A percentile compares a stretch with the other conserved stretches of the same genome.
Evolutionary conservation across 1,140 invertebrate species (phyloP).

Genomic region (Harlomillsia oculata): DNA sequence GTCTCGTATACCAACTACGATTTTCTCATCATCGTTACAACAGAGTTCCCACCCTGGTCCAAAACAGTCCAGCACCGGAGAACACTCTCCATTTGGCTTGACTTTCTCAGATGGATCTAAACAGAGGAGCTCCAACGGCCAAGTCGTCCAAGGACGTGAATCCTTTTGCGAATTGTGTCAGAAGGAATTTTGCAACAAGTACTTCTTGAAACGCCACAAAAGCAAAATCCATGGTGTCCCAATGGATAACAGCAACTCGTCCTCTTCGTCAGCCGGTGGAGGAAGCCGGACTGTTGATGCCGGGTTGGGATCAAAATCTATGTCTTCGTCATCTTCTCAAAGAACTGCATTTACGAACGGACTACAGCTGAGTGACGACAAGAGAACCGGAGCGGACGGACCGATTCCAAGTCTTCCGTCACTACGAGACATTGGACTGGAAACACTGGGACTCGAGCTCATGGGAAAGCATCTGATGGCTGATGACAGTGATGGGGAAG

Average conservation of each 20-base stretch:
- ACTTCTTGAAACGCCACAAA: slow-evolving; percentile 95
- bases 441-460: background rate
- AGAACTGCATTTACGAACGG: slow-evolving; percentile 2
- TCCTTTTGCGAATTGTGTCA: slow-evolving; percentile 81
- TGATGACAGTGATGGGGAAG: slow-evolving; percentile 5
- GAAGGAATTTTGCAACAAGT: slow-evolving; percentile 99
- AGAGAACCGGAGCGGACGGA: slow-evolving; percentile 1
- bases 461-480: slow-evolving; percentile 1
- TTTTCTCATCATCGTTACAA: background rate
- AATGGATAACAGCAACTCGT: slow-evolving; percentile 58
- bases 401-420: background rate
- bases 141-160: slow-evolving; percentile 10
- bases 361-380: slow-evolving; percentile 3
- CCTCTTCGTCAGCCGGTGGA: background rate
- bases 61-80: slow-evolving; percentile 4
- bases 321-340: background rate
- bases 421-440: slow-evolving; percentile 5
- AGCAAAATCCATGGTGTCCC: slow-evolving; percentile 84
- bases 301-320: too few species aligned
- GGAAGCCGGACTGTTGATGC: too few species aligned
- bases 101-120: background rate
- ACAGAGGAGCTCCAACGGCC: slow-evolving; percentile 4
- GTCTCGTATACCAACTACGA: background rate
- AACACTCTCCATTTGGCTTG: background rate
- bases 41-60: background rate